Evolutionary conservation across 2,888 invertebrate genomes (phyloP).

Genomic region (Heliconius ethilla): DNA sequence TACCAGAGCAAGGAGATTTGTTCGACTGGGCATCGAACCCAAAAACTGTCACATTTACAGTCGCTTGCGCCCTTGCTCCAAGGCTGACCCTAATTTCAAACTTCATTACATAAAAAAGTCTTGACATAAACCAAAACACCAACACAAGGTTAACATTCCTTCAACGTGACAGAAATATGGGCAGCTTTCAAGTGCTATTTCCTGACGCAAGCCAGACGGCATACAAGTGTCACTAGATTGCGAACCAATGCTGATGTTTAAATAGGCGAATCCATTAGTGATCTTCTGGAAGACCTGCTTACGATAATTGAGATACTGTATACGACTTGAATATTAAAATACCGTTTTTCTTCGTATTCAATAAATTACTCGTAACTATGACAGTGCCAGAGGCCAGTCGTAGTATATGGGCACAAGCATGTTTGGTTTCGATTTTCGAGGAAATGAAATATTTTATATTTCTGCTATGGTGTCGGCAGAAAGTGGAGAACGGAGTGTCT

Average conservation of each 20-base stretch:
- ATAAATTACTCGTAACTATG: not conserved
- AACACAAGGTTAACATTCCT: conserved; percentile 33
- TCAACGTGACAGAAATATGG: conserved; percentile 33
- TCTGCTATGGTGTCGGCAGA: too few relatives aligned
- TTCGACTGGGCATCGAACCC: too few relatives aligned
- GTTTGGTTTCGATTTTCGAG: too few relatives aligned
- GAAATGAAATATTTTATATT: too few relatives aligned
- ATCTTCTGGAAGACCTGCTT: conserved; percentile 34
- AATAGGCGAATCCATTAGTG: conserved; percentile 36
- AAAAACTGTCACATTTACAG: too few relatives aligned
- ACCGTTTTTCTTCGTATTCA: not conserved
- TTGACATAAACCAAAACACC: conserved; percentile 35
- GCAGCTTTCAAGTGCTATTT: conserved; percentile 26
- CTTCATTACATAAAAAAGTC: not conserved
- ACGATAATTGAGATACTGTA: conserved; percentile 35
- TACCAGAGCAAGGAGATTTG: too few relatives aligned
- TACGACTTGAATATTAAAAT: conserved; percentile 20
- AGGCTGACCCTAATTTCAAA: not conserved
- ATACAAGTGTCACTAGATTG: conserved; percentile 41
- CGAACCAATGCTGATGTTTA: conserved; percentile 30
- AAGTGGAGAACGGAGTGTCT: too few relatives aligned
- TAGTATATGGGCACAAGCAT: too few relatives aligned
- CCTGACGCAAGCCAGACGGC: conserved; percentile 41
- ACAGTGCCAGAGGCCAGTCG: not conserved
- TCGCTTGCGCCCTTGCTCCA: too few relatives aligned